Evolutionary conservation across 2,113 vertebrate genomes (phyloP).

Genomic region (Gopherus evgoodei): DNA sequence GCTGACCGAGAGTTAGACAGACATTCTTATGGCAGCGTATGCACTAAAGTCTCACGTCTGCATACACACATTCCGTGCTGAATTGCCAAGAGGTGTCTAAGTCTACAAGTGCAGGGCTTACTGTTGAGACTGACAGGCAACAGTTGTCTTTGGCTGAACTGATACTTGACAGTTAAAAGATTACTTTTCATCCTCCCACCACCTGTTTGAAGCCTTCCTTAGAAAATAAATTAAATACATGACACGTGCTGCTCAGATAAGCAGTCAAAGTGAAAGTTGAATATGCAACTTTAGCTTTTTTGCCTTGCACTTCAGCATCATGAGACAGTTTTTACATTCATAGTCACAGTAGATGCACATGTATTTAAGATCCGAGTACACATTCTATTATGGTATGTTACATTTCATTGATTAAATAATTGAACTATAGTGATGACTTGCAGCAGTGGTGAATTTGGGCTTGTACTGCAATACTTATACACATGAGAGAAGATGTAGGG

Average conservation of each 20-base stretch:
- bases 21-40: neutral
- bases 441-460: neutral
- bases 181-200: neutral
- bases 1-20: neutral
- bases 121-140: neutral
- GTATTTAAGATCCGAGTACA: neutral
- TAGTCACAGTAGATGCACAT: rapidly evolving
- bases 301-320: neutral
- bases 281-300: neutral
- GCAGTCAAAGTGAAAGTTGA: neutral
- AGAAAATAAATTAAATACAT: conserved; percentile 27
- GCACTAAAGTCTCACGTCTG: conserved; percentile 1
- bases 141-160: neutral
- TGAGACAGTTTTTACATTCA: neutral
- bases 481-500: neutral
- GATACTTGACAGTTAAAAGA: neutral
- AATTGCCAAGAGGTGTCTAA: conserved; percentile 15
- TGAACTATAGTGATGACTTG: neutral
- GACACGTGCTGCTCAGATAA: neutral
- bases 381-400: neutral
- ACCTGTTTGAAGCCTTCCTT: neutral
- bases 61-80: neutral
- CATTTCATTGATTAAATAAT: neutral
- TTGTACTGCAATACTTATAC: neutral
- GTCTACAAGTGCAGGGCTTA: neutral